Conservation (phyloP, 2,888 invertebrate genomes). For the Calameuta filiformis region DNA sequence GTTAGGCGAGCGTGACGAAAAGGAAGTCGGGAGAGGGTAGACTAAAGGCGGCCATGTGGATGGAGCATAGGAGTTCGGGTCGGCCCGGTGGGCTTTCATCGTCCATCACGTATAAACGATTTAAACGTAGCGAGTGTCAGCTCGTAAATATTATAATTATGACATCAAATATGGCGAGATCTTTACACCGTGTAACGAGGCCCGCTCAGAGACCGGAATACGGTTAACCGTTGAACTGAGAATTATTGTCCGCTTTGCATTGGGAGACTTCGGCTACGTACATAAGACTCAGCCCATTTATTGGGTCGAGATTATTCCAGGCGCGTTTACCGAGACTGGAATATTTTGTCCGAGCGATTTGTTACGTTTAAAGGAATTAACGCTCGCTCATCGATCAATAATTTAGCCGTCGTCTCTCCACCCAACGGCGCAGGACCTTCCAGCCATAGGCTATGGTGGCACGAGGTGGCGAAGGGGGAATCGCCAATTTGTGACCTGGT, state of each 20-base stretch:
- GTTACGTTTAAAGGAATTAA: constrained; percentile 43
- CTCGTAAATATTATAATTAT: constrained; percentile 52
- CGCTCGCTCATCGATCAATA: constrained; percentile 39
- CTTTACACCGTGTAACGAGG: constrained; percentile 45
- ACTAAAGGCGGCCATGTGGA: not conserved
- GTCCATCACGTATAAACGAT: constrained; percentile 49
- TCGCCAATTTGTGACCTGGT: constrained; percentile 48
- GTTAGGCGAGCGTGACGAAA: not conserved
- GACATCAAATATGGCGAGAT: constrained; percentile 49
- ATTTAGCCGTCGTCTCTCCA: constrained; percentile 34
- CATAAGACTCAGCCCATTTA: not conserved
- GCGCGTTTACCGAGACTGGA: constrained; percentile 23
- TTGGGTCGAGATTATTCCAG: constrained; percentile 10
- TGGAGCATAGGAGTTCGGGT: constrained; percentile 5
- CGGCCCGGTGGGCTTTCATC: constrained; percentile 31
- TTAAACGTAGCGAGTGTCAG: constrained; percentile 47
- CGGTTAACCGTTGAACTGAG: constrained; percentile 23
- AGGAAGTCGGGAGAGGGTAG: not conserved
- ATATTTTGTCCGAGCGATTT: constrained; percentile 46
- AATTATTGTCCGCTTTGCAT: constrained; percentile 32
- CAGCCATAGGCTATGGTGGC: not conserved
- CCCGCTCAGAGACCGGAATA: constrained; percentile 29
- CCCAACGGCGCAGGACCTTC: constrained; percentile 19
- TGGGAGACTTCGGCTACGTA: not conserved
- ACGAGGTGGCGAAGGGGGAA: constrained; percentile 17